phyloP scores from a whole-genome alignment of 1,140 invertebrate species.

The Procambarus virginalis region DNA sequence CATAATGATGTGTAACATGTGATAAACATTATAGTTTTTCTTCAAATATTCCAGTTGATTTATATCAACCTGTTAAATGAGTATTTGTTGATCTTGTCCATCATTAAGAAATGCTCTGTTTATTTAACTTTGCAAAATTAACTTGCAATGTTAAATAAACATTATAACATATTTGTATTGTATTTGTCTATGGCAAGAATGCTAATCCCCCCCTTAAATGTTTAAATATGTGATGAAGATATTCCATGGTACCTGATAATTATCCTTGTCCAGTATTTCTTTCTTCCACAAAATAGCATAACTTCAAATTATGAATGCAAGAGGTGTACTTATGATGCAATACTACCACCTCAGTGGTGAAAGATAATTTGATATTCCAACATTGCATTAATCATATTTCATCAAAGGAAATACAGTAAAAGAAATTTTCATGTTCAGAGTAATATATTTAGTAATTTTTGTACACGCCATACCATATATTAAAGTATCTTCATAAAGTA shows the following conservation, averaged over 20 bases:
- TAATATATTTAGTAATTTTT: not conserved
- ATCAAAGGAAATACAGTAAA: not conserved
- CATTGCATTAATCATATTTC: not conserved
- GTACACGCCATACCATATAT: not conserved
- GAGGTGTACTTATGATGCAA: not conserved
- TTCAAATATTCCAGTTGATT: not conserved
- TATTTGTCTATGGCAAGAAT: not conserved
- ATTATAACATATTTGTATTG: not conserved
- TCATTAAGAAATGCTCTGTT: not conserved
- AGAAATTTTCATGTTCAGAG: not conserved
- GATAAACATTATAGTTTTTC: not conserved
- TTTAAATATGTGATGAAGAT: not conserved
- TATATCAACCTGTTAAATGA: not conserved
- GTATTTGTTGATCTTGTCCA: not conserved
- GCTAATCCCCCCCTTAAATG: not conserved
- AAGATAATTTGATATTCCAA: not conserved
- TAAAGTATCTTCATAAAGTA: not conserved
- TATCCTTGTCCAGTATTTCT: conserved; percentile 9
- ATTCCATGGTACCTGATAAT: conserved; percentile 5
- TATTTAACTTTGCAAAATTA: not conserved
- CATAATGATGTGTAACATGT: not conserved
- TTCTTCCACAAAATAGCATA: not conserved
- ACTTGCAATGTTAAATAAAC: not conserved
- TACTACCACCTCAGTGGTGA: not conserved
- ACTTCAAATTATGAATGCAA: not conserved